Evolutionary conservation across 2,888 invertebrate species (phyloP), one percentile per base, ranked within the genome.

Genomic region (Alviniconcha strummeri): DNA sequence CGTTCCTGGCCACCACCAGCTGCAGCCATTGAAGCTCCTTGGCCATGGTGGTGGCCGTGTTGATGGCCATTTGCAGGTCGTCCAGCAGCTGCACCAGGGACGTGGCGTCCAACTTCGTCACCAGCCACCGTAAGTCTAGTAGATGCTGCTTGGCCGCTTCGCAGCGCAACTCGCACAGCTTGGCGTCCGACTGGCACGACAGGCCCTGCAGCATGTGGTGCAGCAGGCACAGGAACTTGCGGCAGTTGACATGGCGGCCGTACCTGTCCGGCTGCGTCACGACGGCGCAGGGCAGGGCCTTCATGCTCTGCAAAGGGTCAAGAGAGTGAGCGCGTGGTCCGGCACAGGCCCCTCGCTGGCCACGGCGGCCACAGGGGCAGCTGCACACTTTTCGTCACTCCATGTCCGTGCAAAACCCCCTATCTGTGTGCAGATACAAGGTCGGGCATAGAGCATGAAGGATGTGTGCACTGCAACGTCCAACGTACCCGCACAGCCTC

Each of bases 201-300:
- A 71, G 57, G 54, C 84, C 82, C 11, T 78, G 82, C 56, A 86
- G 80, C 57, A 83, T 67, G 69, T 86, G 86, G 57, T 80, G 72
- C n/a, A 85, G 85, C 55, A 86, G 80, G 57, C 84, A 85, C 75
- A 84, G 74, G 67, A 85, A 82, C 78, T 84, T 84, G 15, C 86
- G 82, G 36, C 69, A 56, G 82, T 86, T 86, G 57, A 54, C 56
- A 55, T 84, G 56, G 36, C 56, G 52, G 55, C 74, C 83, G 77
- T 77, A 81, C 17, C 36, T 11, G 36, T 84, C 82, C 54, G 85
- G 85, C 75, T 86, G 86, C 11, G 80, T 55, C 60, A 85, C 54
- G 75, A 86, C 82, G 60, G 82, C 80, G 5, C 83, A 76, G 5
- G 81, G 75, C 60, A 80, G 82, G 5, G 69, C 69, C 69, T 15